Evolutionary conservation across 2,797 vertebrate species (phyloP), one percentile per base, ranked within the genome.

Genomic region (Taeniopygia guttata): DNA sequence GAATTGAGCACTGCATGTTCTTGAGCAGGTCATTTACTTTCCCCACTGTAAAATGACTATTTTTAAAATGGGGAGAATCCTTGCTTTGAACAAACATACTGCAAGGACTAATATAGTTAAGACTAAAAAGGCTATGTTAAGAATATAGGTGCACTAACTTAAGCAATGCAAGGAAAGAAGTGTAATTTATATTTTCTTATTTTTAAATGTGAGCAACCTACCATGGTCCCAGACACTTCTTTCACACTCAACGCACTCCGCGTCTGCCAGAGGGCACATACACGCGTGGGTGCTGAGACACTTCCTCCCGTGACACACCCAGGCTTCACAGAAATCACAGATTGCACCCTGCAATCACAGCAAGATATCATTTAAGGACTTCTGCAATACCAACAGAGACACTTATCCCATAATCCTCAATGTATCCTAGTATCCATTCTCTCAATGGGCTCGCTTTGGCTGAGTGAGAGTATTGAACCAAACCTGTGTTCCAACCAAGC

Each of bases 261-360:
- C 99, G 10, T 99, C 98, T 8, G 98, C 96, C 8, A 99, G 98
- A 6, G 99, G 99, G 95, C 99, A 99, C 21, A 80, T 94, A 68
- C 99, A 99, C 0, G 99, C 99, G 0, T 99, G 99, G 7, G 98
- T 99, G 87, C 99, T 99, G 79, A 99, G 97, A 89, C 99, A 99
- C 89, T 99, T 99, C 96, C 98, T 98, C 7, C 99, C 98, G 0
- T 99, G 99, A 88, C 99, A 99, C 63, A 99, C 98, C 99, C 99
- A 99, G 19, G 99, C 99, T 96, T 99, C 99, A 94, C 99, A 99
- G 97, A 99, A 99, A 96, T 99, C 99, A 96, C 99, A 99, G 78
- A 99, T 99, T 36, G 99, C 99, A 38, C 99, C 99, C 98, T 98
- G 95, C 19, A 97, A 93, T 56, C 48, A 78, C 74, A 93, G 42